These are phyloP conservation scores for Diplolepis rosae DNA, from an alignment of 2,888 invertebrate genomes.

Conservation along the genomic window DNA sequence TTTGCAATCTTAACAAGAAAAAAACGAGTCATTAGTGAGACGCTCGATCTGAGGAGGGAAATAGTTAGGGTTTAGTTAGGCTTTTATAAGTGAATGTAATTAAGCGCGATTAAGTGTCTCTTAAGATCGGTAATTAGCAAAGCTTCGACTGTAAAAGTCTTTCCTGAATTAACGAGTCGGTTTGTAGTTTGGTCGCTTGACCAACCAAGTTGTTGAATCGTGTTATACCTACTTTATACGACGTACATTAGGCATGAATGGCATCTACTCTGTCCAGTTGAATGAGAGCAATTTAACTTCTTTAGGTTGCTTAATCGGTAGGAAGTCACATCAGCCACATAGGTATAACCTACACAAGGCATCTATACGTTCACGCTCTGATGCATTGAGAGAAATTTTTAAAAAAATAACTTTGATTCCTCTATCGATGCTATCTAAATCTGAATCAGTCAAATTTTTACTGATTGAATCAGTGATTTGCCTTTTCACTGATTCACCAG, in stretches of 20 bases:
- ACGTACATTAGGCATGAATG: conserved; percentile 74
- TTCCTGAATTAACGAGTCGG: conserved; percentile 29
- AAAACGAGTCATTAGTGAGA: conserved; percentile 15
- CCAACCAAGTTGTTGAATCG: conserved; percentile 68
- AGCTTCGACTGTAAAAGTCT: conserved; percentile 12
- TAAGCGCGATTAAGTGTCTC: conserved; percentile 21
- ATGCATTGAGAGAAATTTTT: conserved; percentile 18
- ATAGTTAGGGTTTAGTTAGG: background rate
- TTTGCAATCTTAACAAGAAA: conserved; percentile 5
- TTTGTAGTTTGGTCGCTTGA: conserved; percentile 52
- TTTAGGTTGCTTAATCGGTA: conserved; percentile 74
- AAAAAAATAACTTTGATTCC: background rate
- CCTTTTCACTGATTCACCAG: too few species aligned
- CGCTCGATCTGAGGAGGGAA: background rate
- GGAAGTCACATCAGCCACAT: conserved; percentile 73
- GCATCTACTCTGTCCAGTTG: conserved; percentile 73
- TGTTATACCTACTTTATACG: conserved; percentile 74
- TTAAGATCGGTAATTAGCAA: conserved; percentile 27
- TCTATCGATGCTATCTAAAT: background rate
- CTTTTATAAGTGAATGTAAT: background rate
- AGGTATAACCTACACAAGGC: conserved; percentile 64
- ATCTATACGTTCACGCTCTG: conserved; percentile 38
- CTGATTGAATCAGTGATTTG: too few species aligned
- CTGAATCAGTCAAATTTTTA: too few species aligned
- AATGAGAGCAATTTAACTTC: conserved; percentile 74